Percentiles rank a stretch among this genome's conserved stretches.
These are phyloP conservation scores for Sclerurus mexicanus DNA, from an alignment of 2,113 vertebrate species.

Conservation along the genomic window DNA sequence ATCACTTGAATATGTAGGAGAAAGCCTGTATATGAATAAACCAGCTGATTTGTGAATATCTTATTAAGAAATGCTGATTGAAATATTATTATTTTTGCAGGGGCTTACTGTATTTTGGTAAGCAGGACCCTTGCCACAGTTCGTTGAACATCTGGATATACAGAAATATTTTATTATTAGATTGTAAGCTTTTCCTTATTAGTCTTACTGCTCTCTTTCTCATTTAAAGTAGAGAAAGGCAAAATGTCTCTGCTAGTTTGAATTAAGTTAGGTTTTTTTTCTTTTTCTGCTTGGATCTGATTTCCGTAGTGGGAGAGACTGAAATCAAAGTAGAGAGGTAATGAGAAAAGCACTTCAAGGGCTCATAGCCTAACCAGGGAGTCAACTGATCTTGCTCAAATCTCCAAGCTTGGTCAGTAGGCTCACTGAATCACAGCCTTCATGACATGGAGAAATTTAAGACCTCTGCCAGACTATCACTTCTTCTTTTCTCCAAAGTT, in stretches of 20 bases:
- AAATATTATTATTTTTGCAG: constrained; percentile 14
- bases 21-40: not conserved
- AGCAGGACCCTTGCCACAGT: not conserved
- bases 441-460: not conserved
- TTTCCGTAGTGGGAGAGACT: not conserved
- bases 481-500: not conserved
- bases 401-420: not conserved
- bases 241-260: not conserved
- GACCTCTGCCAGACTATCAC: not conserved
- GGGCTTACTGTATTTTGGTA: not conserved
- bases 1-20: not conserved
- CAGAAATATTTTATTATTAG: not conserved
- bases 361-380: not conserved
- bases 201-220: not conserved
- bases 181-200: not conserved
- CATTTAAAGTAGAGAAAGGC: not conserved
- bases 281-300: not conserved
- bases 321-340: not conserved
- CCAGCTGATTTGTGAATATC: constrained; percentile 6
- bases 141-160: constrained; percentile 9
- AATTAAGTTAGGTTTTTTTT: not conserved
- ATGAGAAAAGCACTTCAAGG: not conserved
- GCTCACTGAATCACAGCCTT: not conserved
- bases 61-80: constrained; percentile 3
- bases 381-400: not conserved